Evolutionary conservation across 2,797 vertebrate genomes (phyloP), one percentile per base, ranked within the genome.

Genomic region (Enteromius fasciolatus): DNA sequence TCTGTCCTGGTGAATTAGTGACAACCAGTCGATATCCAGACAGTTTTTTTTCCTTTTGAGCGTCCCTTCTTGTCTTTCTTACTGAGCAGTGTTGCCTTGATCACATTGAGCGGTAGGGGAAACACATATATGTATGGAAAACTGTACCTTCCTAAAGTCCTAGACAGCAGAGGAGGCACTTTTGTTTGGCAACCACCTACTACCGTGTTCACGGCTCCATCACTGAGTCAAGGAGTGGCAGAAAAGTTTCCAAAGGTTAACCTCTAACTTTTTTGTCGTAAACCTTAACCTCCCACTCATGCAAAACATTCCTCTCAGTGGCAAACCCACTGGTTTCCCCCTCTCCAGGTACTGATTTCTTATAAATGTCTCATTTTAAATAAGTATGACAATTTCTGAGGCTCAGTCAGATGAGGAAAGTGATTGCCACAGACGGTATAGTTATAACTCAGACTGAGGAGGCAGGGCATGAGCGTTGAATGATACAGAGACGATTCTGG

Each of bases 271-370:
- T 63, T 31, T 78, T 85, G 81, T 85, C 76, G 87, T 76, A 85
- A 89, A 88, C 77, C 84, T 70, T 10, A 76, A n/a, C 84, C 89
- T 48, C 92, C 92, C 87, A 86, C 92, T 23, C 87, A 92, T 92
- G 90, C 89, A 93, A 92, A 92, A 76, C 64, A 79, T 78, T 77
- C 54, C 86, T 88, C 85, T 91, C 89, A 90, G 91, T 92, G 93
- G 91, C 92, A 89, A 92, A 90, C 90, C 90, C 85, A 87, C 87
- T 86, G 91, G 92, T 91, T 94, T 93, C 92, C 90, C 91, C 91
- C 57, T 80, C 4, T 57, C 20, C 84, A 70, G 88, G 91, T 94
- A 91, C 83, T 91, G 92, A 94, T 95, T 94, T 94, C 94, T 91
- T 92, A 93, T 95, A 94, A 95, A 95, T 90, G 88, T 84, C 78